Evolutionary conservation across 2,113 vertebrate species (phyloP).

Genomic region (Romanogobio albipinnatus): DNA sequence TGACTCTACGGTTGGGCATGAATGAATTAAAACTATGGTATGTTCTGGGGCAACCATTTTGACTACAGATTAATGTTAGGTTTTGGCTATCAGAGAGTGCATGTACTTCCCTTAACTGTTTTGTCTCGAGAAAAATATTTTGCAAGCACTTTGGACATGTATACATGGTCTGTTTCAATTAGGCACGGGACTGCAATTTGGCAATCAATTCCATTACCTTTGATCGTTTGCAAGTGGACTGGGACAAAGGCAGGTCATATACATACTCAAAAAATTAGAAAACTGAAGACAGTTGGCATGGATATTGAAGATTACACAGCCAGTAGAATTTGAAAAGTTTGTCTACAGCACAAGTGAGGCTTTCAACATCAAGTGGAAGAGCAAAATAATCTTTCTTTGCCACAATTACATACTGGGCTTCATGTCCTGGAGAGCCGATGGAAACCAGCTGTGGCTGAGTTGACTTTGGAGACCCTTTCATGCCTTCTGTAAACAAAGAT

Average conservation of each 20-base stretch:
- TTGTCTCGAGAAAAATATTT: not conserved
- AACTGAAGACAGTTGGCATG: too few relatives aligned
- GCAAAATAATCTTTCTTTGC: constrained; percentile 12
- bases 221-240: too few relatives aligned
- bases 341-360: not conserved
- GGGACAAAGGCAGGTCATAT: too few relatives aligned
- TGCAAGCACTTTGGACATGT: not conserved
- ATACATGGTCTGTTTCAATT: too few relatives aligned
- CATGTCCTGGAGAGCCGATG: constrained; percentile 7
- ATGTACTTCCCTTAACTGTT: constrained; percentile 10
- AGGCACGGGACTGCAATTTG: too few relatives aligned
- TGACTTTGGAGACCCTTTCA: too few relatives aligned
- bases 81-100: constrained; percentile 22
- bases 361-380: constrained; percentile 2
- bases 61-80: constrained; percentile 25
- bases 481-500: too few relatives aligned
- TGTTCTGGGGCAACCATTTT: constrained; percentile 33
- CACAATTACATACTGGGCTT: constrained; percentile 1
- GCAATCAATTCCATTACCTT: too few relatives aligned
- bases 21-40: constrained; percentile 29
- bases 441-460: not conserved
- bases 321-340: constrained; percentile 5
- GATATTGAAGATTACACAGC: not conserved
- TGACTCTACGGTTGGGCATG: too few relatives aligned
- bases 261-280: too few relatives aligned